Conservation (phyloP, 2,797 vertebrate genomes). For the Rhynchonycteris naso region DNA sequence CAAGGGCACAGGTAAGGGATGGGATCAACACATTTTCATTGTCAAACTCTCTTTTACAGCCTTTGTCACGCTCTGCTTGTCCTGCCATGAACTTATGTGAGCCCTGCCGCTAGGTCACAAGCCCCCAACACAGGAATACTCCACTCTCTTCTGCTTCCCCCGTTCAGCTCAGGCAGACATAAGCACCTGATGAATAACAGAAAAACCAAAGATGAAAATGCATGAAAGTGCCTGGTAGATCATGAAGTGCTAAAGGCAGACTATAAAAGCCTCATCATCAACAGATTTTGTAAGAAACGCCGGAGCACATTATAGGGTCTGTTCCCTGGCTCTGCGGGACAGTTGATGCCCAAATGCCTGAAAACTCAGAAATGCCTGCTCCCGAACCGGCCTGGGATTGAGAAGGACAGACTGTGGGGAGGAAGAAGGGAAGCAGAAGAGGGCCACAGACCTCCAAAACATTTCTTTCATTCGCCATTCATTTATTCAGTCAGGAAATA, state of each 20-base stretch:
- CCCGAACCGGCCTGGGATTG: neutral
- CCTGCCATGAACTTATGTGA: conserved; percentile 4
- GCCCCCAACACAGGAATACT: neutral
- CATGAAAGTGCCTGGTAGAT: neutral
- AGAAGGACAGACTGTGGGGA: neutral
- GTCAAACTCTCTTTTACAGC: neutral
- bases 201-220: neutral
- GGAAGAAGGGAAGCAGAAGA: neutral
- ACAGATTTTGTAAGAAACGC: neutral
- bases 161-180: neutral
- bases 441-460: neutral
- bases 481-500: neutral
- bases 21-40: neutral
- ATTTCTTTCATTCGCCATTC: neutral
- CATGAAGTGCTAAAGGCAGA: neutral
- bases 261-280: neutral
- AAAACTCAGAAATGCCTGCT: neutral
- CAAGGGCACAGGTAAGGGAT: neutral
- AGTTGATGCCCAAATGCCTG: neutral
- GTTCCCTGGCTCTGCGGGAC: neutral
- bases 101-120: neutral
- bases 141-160: neutral
- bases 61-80: conserved; percentile 15
- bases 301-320: neutral
- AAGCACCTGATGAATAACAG: neutral